Base-by-base conservation (phyloP, 2,113 vertebrate species). In the Pseudorasbora parva region DNA sequence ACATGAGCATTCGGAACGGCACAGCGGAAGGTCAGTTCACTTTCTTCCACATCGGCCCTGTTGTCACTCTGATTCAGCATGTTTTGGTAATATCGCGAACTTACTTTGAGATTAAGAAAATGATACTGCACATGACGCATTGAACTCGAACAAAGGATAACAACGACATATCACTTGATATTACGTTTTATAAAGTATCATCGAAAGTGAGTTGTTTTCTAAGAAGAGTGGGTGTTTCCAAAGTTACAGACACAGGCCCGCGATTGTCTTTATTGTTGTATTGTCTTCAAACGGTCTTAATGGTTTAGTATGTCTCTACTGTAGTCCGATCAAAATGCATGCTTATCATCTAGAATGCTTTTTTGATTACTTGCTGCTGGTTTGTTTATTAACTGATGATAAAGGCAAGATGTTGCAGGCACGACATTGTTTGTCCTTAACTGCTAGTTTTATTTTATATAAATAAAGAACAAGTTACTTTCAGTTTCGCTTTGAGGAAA, bases 1-100 rank as follows among this genome's bases (percentile, higher is more conserved):
- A 89, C 82, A 94, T 93, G 93, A 91, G 92, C 62, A 12, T 89
- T 57, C 88, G 82, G n/a, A 91, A 74, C 80, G 84, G 82, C 3
- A 57, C 68, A 5, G n/a, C 33, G 7, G 68, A 30, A 64, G 91
- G 93, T 93, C 74, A n/a, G 86, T 56, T 59, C 23, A 60, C 33
- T 45, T 30, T 49, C 21, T 21, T 12, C 8, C 17, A 17, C 19
- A 4, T 71, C 47, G 45, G 62, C 45, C 62, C 47, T 56, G 79
- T 68, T 51, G 79, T 56, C 27, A 8, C 3, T 56, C 15, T 81
- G 79, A 80, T 80, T 80, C 60, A 68, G 78, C 43, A 45, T 19
- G 59, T 78, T 78, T 62, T 25, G 30, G 72, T 2, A 49, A 23
- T 37, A n/a, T 69, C 15, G 23, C 0, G n/a, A n/a, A n/a, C n/a